phyloP scores from a whole-genome alignment of 2,888 invertebrate species.

The Luperina nickerlii region DNA sequence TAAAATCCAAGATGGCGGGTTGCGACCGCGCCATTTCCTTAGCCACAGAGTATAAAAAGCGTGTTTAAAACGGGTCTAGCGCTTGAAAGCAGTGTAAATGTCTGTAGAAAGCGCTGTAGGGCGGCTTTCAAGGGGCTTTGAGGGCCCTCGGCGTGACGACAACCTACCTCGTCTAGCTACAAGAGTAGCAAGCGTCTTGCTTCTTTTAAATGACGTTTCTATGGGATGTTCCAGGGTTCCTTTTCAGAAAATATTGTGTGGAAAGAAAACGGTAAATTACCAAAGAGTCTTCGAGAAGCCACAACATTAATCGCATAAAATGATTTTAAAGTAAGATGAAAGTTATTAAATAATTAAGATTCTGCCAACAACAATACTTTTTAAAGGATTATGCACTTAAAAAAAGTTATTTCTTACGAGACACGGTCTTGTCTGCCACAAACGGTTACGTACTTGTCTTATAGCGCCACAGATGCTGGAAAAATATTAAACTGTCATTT shows the following conservation, averaged over 20 bases:
- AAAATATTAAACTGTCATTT: constrained; percentile 35
- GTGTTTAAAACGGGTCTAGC: constrained; percentile 62
- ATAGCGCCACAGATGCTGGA: constrained; percentile 16
- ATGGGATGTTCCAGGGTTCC: constrained; percentile 36
- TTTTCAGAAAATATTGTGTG: constrained; percentile 16
- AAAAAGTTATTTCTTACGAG: neutral
- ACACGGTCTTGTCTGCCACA: constrained; percentile 5
- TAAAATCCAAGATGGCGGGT: constrained; percentile 63
- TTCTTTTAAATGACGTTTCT: constrained; percentile 57
- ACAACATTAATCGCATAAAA: neutral
- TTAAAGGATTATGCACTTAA: neutral
- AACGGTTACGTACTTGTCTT: neutral
- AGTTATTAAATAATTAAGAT: neutral
- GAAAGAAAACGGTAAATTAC: constrained; percentile 5
- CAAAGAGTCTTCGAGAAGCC: neutral
- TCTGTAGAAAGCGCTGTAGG: constrained; percentile 66
- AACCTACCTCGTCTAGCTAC: constrained; percentile 54
- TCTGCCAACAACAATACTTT: neutral
- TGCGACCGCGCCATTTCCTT: constrained; percentile 55
- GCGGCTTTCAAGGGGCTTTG: constrained; percentile 55
- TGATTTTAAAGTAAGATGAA: neutral
- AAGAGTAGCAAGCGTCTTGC: constrained; percentile 54
- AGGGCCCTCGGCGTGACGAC: constrained; percentile 63
- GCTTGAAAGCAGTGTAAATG: constrained; percentile 69
- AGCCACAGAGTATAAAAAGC: constrained; percentile 61